Evolutionary conservation across 2,888 invertebrate species (phyloP).

Genomic region (Choristoneura rosaceana): DNA sequence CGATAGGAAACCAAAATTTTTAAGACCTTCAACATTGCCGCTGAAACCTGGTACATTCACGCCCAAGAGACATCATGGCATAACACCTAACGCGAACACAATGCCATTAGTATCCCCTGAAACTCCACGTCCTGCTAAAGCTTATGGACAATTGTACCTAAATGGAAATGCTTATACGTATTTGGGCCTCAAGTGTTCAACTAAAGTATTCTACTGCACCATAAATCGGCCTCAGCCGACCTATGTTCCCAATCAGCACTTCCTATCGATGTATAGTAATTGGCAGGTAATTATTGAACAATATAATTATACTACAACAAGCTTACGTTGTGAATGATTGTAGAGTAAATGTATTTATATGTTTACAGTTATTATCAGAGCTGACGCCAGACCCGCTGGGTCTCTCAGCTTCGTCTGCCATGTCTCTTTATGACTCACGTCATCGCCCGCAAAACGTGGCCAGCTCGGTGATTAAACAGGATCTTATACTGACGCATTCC

Average conservation of each 20-base stretch:
- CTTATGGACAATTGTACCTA: conserved; percentile 94
- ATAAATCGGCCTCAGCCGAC: conserved; percentile 97
- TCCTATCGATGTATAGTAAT: conserved; percentile 98
- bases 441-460: conserved; percentile 88
- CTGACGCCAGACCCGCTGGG: conserved; percentile 88
- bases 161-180: conserved; percentile 97
- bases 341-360: conserved; percentile 59
- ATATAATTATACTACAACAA: conserved; percentile 3
- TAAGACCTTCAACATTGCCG: conserved; percentile 93
- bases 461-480: conserved; percentile 86
- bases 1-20: conserved; percentile 87
- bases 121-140: conserved; percentile 95
- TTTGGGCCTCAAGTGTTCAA: conserved; percentile 95
- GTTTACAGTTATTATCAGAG: conserved; percentile 87
- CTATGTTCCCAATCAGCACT: conserved; percentile 95
- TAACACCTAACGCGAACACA: conserved; percentile 93
- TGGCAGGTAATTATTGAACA: conserved; percentile 89
- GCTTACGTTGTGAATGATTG: conserved; percentile 44
- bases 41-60: conserved; percentile 94
- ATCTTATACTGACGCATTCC: conserved; percentile 88
- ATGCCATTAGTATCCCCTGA: conserved; percentile 95
- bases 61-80: conserved; percentile 92
- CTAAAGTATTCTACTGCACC: conserved; percentile 96
- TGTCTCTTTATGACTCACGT: conserved; percentile 92
- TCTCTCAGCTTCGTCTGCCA: conserved; percentile 88